phyloP scores from a whole-genome alignment of 2,113 vertebrate genomes.

The Chamaea fasciata region DNA sequence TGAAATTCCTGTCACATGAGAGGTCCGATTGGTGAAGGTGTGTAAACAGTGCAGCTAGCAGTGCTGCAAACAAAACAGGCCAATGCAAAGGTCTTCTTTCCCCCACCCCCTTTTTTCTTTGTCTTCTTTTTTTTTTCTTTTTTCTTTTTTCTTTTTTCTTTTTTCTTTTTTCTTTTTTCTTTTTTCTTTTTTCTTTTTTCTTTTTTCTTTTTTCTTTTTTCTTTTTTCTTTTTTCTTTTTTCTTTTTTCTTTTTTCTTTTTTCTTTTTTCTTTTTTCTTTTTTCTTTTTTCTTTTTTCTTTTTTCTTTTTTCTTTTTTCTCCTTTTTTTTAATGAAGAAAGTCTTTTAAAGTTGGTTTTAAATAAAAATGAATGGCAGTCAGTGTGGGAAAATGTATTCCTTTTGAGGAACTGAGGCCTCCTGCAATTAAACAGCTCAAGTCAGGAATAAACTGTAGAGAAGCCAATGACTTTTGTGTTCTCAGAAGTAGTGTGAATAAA shows the following conservation, averaged over 20 bases:
- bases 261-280: background rate
- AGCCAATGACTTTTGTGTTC: background rate
- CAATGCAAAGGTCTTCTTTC: background rate
- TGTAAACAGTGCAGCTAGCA: background rate
- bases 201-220: fast-evolving
- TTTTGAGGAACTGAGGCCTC: background rate
- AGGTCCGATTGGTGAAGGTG: background rate
- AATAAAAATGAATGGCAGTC: background rate
- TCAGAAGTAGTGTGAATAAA: background rate
- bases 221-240: background rate
- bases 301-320: fast-evolving
- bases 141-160: background rate
- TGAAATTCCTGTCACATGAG: background rate
- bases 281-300: background rate
- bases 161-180: fast-evolving
- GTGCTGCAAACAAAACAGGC: background rate
- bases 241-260: too few relatives aligned
- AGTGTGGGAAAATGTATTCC: background rate
- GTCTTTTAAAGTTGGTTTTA: background rate
- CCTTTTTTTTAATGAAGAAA: fast-evolving
- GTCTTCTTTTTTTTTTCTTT: fast-evolving
- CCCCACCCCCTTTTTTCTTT: background rate
- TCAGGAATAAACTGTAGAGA: background rate
- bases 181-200: background rate
- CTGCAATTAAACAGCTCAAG: background rate